Percentiles rank a stretch among this genome's conserved stretches.
phyloP scores from a whole-genome alignment of 2,888 invertebrate genomes.

The Caenorhabditis macrosperma region DNA sequence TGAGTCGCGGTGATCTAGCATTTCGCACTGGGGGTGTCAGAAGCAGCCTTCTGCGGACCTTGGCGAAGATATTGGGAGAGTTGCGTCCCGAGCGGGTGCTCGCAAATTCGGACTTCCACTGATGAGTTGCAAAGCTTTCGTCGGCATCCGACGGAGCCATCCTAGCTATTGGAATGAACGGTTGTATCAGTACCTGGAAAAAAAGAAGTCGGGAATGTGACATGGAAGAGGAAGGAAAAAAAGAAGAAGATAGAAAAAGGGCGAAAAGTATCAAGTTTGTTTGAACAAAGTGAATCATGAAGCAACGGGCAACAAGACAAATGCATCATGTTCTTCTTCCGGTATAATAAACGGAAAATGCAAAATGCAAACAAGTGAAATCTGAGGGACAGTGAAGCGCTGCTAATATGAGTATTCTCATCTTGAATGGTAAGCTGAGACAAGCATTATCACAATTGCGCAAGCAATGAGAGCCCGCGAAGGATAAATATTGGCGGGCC shows the following conservation, averaged over 20 bases:
- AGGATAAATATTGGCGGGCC: too few species aligned
- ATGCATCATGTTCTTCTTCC: neutral
- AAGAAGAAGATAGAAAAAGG: neutral
- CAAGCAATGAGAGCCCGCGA: too few species aligned
- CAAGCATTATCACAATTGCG: too few species aligned
- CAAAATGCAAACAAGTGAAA: neutral
- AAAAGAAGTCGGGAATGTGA: neutral
- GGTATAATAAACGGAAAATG: neutral
- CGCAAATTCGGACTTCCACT: conserved; percentile 53
- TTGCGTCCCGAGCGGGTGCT: conserved; percentile 32
- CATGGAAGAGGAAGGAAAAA: neutral
- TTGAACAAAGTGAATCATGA: neutral
- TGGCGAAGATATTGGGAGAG: conserved; percentile 49
- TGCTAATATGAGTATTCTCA: too few species aligned
- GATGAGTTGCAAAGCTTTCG: conserved; percentile 23
- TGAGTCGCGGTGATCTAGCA: conserved; percentile 44
- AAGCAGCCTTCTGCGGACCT: conserved; percentile 41
- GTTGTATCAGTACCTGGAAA: neutral
- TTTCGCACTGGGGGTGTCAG: conserved; percentile 51
- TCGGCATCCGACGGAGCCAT: conserved; percentile 33
- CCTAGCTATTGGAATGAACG: neutral
- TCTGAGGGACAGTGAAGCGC: neutral
- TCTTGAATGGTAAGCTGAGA: too few species aligned
- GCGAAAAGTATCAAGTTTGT: neutral
- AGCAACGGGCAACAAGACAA: neutral